Evolutionary conservation across 2,888 invertebrate genomes (phyloP).

Genomic region (Maniola hyperantus): DNA sequence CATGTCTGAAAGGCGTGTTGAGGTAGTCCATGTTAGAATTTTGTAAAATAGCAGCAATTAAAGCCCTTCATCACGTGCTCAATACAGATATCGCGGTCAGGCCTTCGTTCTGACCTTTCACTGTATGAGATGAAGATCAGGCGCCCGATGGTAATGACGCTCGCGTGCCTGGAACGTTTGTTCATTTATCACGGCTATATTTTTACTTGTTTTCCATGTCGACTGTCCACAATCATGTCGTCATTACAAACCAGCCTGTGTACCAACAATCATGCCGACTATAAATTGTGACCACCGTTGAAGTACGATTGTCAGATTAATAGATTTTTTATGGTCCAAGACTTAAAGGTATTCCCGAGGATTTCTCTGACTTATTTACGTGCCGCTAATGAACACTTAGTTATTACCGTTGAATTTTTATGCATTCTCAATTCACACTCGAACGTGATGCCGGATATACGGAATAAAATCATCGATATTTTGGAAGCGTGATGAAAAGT

Average conservation of each 20-base stretch:
- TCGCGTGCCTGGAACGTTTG: conserved; percentile 62
- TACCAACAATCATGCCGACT: conserved; percentile 65
- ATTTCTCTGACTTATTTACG: conserved; percentile 43
- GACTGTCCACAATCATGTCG: conserved; percentile 78
- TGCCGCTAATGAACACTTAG: conserved; percentile 45
- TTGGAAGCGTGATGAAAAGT: conserved; percentile 43
- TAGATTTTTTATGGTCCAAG: conserved; percentile 45
- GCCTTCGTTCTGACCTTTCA: conserved; percentile 45
- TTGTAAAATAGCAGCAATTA: conserved; percentile 15
- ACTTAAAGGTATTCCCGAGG: conserved; percentile 49
- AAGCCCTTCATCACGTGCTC: conserved; percentile 18
- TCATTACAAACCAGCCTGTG: conserved; percentile 74
- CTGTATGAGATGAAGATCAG: conserved; percentile 43
- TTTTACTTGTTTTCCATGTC: conserved; percentile 77
- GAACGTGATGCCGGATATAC: conserved; percentile 40
- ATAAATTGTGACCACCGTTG: conserved; percentile 78
- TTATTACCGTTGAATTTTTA: conserved; percentile 45
- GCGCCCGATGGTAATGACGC: conserved; percentile 59
- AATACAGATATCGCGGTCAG: conserved; percentile 25
- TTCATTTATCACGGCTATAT: conserved; percentile 75
- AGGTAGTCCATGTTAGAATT: not conserved
- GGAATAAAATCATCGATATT: conserved; percentile 44
- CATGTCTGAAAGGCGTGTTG: not conserved
- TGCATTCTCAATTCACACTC: conserved; percentile 37
- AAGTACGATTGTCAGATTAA: conserved; percentile 69